Base-by-base conservation (phyloP, 2,113 vertebrate genomes). In the Halichoeres trimaculatus region DNA sequence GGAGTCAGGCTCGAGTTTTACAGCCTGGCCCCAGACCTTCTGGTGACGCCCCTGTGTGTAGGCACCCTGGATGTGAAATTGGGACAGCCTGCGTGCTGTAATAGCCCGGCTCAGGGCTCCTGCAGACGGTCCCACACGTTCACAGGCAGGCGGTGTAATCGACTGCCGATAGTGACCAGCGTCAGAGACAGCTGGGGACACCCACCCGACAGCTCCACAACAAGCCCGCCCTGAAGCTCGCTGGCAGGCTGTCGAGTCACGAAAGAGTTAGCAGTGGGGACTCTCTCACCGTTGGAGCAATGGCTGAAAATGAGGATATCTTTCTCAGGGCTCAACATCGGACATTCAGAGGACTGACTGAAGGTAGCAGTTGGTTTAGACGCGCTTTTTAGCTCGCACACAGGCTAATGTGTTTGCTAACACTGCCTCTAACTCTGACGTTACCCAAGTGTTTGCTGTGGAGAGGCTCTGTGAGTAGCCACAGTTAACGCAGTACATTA, bases 241-340 rank as follows among this genome's bases (percentile, higher is more conserved):
- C 57, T 45, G 22, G 38, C 57, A 40, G 40, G 11, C 54, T 23
- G 38, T 40, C 35, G 9, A 30, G 30, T 50, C 55, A 2, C 26
- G 19, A 10, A 8, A 1, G 8, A 14, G 26, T 51, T 56, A n/a
- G 3, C n/a, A 34, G 16, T 43, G 55, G 41, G 35, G 11, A 14
- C 64, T 20, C n/a, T 12, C 6, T 19, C 24, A 56, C 12, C 45
- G 22, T 1, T 1, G 24, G 64, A 55, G 3, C 22, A 1, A 94
- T 94, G 94, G 91, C 90, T 24, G 79, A 50, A 14, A 76, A 71
- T 3, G 78, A 83, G 60, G 81, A 92, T 8, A 73, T 91, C 3
- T 94, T 95, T 62, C 87, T 94, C 41, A 82, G 89, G 72, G 93
- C 94, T 1, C 85, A 80, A 74, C 77, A 89, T 0, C 90, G 93